Evolutionary conservation across 1,140 invertebrate species (phyloP).

Genomic region (Microplitis demolitor): DNA sequence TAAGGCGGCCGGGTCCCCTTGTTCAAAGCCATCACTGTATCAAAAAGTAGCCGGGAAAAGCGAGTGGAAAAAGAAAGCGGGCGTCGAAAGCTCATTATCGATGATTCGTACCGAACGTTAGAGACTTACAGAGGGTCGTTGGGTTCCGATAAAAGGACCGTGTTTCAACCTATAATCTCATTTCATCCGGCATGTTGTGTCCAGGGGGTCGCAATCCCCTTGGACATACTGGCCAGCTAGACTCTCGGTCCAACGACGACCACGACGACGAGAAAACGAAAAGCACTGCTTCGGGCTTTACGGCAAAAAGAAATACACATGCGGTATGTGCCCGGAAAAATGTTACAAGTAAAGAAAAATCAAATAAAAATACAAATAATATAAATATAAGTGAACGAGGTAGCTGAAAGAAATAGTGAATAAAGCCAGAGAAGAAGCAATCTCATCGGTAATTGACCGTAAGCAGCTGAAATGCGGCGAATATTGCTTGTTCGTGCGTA

Average conservation of each 20-base stretch:
- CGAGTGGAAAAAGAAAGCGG: background rate
- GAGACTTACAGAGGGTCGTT: background rate
- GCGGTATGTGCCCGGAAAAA: background rate
- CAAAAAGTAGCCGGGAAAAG: background rate
- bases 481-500: constrained; percentile 41
- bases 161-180: constrained; percentile 25
- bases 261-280: background rate
- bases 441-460: constrained; percentile 50
- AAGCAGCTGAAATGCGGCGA: constrained; percentile 42
- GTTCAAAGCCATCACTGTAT: background rate
- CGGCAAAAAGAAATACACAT: background rate
- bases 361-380: constrained; percentile 8
- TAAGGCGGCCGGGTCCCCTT: background rate
- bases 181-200: constrained; percentile 23
- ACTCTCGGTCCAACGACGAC: background rate
- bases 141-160: constrained; percentile 22
- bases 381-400: too few species aligned
- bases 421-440: constrained; percentile 30
- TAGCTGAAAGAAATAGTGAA: background rate
- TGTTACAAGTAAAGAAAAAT: background rate
- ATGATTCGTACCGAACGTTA: constrained; percentile 22
- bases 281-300: background rate
- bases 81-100: constrained; percentile 34
- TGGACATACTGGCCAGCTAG: background rate
- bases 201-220: background rate